Evolutionary conservation across 2,888 invertebrate genomes (phyloP).

Genomic region (Hydropsyche betteni): DNA sequence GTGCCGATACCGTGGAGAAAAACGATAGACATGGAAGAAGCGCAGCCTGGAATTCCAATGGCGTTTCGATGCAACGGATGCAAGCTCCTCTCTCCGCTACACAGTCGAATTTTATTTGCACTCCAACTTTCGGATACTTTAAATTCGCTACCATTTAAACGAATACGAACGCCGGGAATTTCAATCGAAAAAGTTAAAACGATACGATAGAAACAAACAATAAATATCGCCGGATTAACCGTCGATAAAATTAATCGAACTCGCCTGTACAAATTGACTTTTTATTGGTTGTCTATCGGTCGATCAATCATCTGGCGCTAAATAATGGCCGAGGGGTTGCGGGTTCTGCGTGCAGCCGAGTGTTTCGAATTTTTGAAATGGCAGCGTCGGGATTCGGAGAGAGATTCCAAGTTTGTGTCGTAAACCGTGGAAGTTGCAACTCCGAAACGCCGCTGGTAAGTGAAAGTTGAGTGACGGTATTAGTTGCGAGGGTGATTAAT

Average conservation of each 20-base stretch:
- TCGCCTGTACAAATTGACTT: background rate
- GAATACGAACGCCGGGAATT: background rate
- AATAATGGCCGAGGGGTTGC: background rate
- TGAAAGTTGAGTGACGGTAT: conserved; percentile 33
- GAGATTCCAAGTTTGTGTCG: conserved; percentile 16
- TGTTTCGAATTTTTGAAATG: conserved; percentile 12
- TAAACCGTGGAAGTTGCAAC: conserved; percentile 28
- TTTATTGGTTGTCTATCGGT: background rate
- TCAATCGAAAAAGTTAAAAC: background rate
- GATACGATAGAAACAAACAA: background rate
- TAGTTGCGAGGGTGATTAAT: conserved; percentile 29
- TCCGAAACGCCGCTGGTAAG: conserved; percentile 15
- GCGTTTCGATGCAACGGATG: conserved; percentile 42
- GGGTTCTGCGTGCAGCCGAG: background rate
- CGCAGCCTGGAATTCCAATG: conserved; percentile 45
- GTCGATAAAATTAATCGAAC: background rate
- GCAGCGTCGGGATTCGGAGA: background rate
- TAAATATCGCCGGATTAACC: background rate
- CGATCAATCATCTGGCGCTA: conserved; percentile 1
- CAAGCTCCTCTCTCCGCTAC: conserved; percentile 37
- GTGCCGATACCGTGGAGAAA: conserved; percentile 34
- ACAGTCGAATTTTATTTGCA: conserved; percentile 15
- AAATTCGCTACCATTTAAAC: conserved; percentile 18
- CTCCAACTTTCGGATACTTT: conserved; percentile 33
- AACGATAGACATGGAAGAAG: conserved; percentile 50